Percentiles rank a stretch among this genome's conserved stretches.
Evolutionary conservation across 2,113 vertebrate genomes (phyloP).

Genomic region (Vombatus ursinus): DNA sequence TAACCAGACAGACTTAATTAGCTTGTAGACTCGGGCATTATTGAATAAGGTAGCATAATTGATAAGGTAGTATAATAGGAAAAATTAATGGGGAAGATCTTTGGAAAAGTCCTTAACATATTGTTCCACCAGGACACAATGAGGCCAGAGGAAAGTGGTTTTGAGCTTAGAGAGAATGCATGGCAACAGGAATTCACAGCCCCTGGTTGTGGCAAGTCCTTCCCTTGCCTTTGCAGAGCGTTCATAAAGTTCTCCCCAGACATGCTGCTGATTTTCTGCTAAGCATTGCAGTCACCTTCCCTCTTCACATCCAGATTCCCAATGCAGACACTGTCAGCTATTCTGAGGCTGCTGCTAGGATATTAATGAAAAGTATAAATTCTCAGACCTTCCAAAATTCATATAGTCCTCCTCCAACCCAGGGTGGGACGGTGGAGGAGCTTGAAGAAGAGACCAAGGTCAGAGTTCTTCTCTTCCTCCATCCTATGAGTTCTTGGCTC

Average conservation of each 20-base stretch:
- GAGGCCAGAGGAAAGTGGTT: background rate
- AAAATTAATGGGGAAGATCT: background rate
- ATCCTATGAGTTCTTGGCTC: background rate
- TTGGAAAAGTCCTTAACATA: background rate
- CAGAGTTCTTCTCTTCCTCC: background rate
- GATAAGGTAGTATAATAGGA: background rate
- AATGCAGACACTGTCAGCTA: background rate
- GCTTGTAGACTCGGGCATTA: background rate
- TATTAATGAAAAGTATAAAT: background rate
- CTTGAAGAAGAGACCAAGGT: background rate
- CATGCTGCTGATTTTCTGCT: background rate
- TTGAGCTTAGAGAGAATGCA: background rate
- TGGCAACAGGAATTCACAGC: background rate
- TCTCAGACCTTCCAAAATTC: background rate
- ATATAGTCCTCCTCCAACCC: background rate
- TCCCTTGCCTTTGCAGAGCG: background rate
- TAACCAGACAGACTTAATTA: background rate
- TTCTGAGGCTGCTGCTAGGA: background rate
- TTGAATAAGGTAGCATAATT: background rate
- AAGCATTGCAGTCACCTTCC: background rate
- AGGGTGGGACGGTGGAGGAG: background rate
- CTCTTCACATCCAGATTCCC: background rate
- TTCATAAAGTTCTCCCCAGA: background rate
- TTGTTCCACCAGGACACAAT: background rate
- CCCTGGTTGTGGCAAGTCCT: background rate